Evolutionary conservation across 2,888 invertebrate species (phyloP).

Genomic region (Coenonympha arcania): DNA sequence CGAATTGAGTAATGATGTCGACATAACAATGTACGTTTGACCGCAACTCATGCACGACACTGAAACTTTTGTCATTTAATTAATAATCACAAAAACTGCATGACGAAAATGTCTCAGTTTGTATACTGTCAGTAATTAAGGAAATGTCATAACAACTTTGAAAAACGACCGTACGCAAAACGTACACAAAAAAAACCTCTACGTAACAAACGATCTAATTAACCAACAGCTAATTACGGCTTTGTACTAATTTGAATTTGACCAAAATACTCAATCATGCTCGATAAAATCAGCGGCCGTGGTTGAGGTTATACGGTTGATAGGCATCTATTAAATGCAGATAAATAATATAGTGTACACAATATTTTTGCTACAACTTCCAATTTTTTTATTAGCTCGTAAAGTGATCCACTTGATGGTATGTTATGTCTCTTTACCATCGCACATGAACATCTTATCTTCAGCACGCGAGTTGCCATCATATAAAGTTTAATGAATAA

Average conservation of each 20-base stretch:
- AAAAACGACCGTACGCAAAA: conserved; percentile 20
- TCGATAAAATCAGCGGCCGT: conserved; percentile 46
- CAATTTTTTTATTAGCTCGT: no score
- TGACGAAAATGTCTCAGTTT: neutral
- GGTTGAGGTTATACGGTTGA: conserved; percentile 12
- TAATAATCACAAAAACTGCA: neutral
- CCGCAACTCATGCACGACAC: no score
- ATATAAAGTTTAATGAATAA: no score
- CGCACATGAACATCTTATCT: no score
- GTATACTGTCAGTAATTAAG: conserved; percentile 13
- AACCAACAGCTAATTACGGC: conserved; percentile 39
- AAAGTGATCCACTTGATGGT: no score
- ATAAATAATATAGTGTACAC: conserved; percentile 5
- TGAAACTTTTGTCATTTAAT: no score
- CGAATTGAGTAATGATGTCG: no score
- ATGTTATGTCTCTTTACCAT: no score
- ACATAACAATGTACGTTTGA: no score
- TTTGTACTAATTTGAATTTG: conserved; percentile 45
- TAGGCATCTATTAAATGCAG: conserved; percentile 5
- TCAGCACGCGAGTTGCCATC: no score
- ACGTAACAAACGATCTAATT: conserved; percentile 28
- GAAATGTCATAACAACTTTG: conserved; percentile 18
- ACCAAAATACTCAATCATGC: conserved; percentile 53
- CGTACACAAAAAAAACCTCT: conserved; percentile 18
- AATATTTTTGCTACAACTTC: neutral